Conservation (phyloP, 2,797 vertebrate genomes). For the Ctenochaetus hawaiiensis region DNA sequence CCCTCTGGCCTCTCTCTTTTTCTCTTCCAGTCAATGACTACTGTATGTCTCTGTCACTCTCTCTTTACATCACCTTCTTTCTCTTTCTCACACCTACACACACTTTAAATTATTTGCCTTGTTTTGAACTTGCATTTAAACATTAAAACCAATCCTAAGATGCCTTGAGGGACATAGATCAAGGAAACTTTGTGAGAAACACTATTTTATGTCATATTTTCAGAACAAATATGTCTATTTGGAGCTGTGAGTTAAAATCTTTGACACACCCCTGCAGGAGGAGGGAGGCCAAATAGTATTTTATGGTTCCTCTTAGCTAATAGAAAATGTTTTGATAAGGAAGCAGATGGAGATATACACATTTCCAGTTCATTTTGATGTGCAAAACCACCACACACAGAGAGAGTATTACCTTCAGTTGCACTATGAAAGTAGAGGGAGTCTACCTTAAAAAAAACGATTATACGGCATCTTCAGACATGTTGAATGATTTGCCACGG, state of each 20-base stretch:
- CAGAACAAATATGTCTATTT: slow-evolving; percentile 65
- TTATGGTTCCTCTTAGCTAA: slow-evolving; percentile 67
- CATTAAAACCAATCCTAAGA: slow-evolving; percentile 21
- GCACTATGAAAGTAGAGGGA: slow-evolving; percentile 63
- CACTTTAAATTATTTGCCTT: slow-evolving; percentile 23
- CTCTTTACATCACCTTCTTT: slow-evolving; percentile 34
- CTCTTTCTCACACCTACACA: neutral
- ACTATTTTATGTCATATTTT: slow-evolving; percentile 56
- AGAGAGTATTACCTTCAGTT: slow-evolving; percentile 66
- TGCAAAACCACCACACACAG: slow-evolving; percentile 49
- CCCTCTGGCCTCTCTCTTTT: slow-evolving; percentile 32
- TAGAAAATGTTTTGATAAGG: slow-evolving; percentile 75
- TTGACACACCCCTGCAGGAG: slow-evolving; percentile 50
- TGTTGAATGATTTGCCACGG: slow-evolving; percentile 66
- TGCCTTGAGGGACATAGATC: slow-evolving; percentile 26
- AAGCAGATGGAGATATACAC: slow-evolving; percentile 67
- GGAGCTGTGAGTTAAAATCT: slow-evolving; percentile 56
- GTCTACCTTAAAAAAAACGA: slow-evolving; percentile 56
- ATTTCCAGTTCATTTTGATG: slow-evolving; percentile 70
- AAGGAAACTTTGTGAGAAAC: slow-evolving; percentile 15
- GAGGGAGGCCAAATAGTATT: slow-evolving; percentile 69
- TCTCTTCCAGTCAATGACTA: slow-evolving; percentile 42
- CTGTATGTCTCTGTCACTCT: slow-evolving; percentile 17
- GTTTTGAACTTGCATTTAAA: slow-evolving; percentile 23
- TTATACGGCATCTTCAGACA: slow-evolving; percentile 69